Conservation (phyloP, 1,140 invertebrate genomes). For the Saccostrea cuccullata region DNA sequence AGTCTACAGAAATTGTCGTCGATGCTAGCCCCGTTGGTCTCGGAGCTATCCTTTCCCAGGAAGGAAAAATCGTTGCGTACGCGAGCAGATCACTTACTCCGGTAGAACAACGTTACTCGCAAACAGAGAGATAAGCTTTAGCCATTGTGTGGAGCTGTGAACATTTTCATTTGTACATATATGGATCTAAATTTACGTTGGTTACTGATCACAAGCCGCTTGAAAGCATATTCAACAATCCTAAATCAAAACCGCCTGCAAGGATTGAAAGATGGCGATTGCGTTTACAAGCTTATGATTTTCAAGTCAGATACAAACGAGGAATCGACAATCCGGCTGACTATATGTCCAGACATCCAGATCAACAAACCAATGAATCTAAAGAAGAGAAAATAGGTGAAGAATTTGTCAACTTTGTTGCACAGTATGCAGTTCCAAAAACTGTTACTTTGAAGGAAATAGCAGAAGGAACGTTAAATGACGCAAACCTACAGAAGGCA, state of each 20-base stretch:
- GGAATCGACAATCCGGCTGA: constrained; percentile 61
- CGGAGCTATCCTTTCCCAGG: constrained; percentile 44
- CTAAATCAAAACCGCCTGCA: too few relatives aligned
- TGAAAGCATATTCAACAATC: too few relatives aligned
- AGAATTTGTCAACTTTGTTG: constrained; percentile 35
- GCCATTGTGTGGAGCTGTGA: constrained; percentile 50
- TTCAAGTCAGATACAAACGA: too few relatives aligned
- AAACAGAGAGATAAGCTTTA: constrained; percentile 50
- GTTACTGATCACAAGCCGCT: constrained; percentile 42
- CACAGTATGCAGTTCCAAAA: constrained; percentile 28
- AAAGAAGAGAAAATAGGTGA: constrained; percentile 9
- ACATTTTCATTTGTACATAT: constrained; percentile 41
- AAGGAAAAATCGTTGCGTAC: constrained; percentile 48
- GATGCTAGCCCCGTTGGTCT: constrained; percentile 38
- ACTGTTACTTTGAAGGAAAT: constrained; percentile 14
- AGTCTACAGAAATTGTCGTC: constrained; percentile 8
- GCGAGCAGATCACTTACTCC: too few relatives aligned
- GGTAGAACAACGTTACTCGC: constrained; percentile 49
- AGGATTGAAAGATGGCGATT: too few relatives aligned
- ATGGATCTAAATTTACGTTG: constrained; percentile 37
- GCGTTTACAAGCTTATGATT: too few relatives aligned
- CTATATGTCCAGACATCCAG: constrained; percentile 58
- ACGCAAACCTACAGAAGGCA: too few relatives aligned
- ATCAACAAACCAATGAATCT: constrained; percentile 52
- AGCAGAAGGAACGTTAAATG: neutral